phyloP scores from a whole-genome alignment of 2,888 invertebrate species.

The Leptarthrus brevirostris region DNA sequence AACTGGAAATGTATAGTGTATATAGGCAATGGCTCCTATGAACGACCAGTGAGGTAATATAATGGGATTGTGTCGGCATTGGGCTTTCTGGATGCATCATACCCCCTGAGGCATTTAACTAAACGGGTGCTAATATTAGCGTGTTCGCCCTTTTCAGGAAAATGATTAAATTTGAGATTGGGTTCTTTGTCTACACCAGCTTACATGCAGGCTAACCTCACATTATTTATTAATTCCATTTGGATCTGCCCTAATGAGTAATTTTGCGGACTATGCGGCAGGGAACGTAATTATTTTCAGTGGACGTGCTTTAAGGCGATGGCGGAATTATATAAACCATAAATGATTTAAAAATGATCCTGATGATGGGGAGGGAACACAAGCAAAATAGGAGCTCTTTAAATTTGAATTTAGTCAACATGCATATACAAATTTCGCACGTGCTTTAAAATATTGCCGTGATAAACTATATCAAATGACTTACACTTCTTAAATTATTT shows the following conservation, averaged over 20 bases:
- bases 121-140: constrained; percentile 45
- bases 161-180: constrained; percentile 45
- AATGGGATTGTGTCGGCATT: neutral
- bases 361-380: too few relatives aligned
- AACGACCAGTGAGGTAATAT: constrained; percentile 3
- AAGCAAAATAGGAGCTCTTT: too few relatives aligned
- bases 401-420: too few relatives aligned
- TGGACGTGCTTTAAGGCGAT: neutral
- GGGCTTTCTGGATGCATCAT: neutral
- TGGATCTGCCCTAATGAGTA: constrained; percentile 17
- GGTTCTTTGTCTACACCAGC: constrained; percentile 25
- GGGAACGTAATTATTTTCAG: neutral
- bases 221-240: constrained; percentile 34
- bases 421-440: too few relatives aligned
- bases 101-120: neutral
- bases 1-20: neutral
- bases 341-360: too few relatives aligned
- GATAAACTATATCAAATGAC: too few relatives aligned
- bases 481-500: too few relatives aligned
- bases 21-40: too few relatives aligned
- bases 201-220: constrained; percentile 21
- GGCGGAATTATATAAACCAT: too few relatives aligned
- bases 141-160: constrained; percentile 7
- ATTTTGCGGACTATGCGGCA: constrained; percentile 9
- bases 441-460: too few relatives aligned